Evolutionary conservation across 1,140 invertebrate species (phyloP), one percentile per base, ranked within the genome.

Genomic region (Aphidius gifuensis): DNA sequence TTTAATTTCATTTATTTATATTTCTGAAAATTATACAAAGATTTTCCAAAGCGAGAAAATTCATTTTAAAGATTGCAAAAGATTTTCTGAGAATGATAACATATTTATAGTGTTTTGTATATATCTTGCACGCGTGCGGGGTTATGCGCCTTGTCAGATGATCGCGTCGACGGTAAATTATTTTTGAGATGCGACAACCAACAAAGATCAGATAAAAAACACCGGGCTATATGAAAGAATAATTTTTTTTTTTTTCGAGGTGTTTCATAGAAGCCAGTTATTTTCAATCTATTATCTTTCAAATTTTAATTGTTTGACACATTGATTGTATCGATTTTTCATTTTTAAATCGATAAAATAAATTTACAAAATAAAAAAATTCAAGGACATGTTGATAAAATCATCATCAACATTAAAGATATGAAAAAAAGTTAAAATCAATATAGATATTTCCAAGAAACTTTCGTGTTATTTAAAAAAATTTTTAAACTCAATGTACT

Each of bases 81-180:
- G 62, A 64, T 66, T 51, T 59, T 68, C 61, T 23, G 51, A 54
- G 42, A 57, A 60, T 16, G 62, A 67, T 67, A 64, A 42, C 46
- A 58, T 32, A 32, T 32, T 32, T 32, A 32, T 32, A 23, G 4
- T 32, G 4, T 32, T 32, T 32, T 32, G 23, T 32, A 32, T 32
- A 32, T 32, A 32, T 61, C 60, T 58, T 55, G 49, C 58, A 65
- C 61, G 61, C 61, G 61, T 55, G 53, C 53, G 7, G 43, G 51
- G 6, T 21, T 46, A 64, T 60, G n/a, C 46, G n/a, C 46, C 40
- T 44, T 42, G 50, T 9, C 9, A n/a, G 16, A 11, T n/a, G 38
- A 23, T 54, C 64, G 23, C 65, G 69, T 75, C 70, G 69, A 44
- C 76, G 54, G 71, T 80, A 78, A 78, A 80, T 80, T 78, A 71